phyloP scores from a whole-genome alignment of 2,797 vertebrate genomes.

The Iguana delicatissima region DNA sequence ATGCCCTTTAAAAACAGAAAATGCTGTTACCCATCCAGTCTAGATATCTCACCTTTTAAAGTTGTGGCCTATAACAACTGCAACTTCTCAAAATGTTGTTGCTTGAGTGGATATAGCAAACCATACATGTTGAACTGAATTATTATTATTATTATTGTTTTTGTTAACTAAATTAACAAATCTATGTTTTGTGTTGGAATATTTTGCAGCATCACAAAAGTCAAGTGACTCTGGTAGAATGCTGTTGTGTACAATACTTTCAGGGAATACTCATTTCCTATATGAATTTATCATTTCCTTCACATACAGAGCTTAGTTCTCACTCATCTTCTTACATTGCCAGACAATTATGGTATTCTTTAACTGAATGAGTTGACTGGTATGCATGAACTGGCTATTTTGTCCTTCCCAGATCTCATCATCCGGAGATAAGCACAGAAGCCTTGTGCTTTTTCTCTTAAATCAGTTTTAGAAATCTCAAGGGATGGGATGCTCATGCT shows the following conservation, averaged over 20 bases:
- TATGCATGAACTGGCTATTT: background rate
- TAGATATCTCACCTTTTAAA: no score
- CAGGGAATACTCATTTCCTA: background rate
- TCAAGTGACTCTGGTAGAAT: background rate
- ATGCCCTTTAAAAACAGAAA: no score
- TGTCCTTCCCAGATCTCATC: background rate
- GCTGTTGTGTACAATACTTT: background rate
- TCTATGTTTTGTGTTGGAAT: background rate
- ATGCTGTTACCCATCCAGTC: no score
- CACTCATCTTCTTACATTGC: background rate
- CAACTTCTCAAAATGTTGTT: no score
- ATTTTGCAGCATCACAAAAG: background rate
- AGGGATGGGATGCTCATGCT: background rate
- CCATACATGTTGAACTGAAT: no score
- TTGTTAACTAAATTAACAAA: no score
- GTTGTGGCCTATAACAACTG: no score
- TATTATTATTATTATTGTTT: no score
- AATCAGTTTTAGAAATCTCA: background rate
- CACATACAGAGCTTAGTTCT: background rate
- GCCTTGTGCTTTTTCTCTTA: background rate
- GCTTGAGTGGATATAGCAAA: no score
- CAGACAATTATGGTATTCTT: no score
- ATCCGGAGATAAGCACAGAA: background rate
- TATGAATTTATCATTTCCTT: background rate
- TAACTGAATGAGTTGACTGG: background rate